These are phyloP conservation scores for Anarsia innoxiella DNA, from an alignment of 2,888 invertebrate species.

Conservation along the genomic window DNA sequence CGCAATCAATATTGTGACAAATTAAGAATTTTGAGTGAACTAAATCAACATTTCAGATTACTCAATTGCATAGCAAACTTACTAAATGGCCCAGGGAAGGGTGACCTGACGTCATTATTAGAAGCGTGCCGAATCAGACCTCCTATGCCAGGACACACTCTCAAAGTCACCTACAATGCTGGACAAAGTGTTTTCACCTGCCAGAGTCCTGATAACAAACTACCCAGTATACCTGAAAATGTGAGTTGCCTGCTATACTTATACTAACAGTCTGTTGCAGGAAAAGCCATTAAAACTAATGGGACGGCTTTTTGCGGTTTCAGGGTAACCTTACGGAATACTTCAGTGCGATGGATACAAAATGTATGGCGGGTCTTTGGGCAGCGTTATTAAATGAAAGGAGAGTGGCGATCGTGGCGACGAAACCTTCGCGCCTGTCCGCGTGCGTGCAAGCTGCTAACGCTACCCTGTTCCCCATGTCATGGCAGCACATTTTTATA, in stretches of 20 bases:
- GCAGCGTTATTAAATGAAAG: constrained; percentile 96
- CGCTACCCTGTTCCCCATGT: constrained; percentile 97
- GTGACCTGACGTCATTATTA: constrained; percentile 50
- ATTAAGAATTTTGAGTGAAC: too few relatives aligned
- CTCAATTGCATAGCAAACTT: constrained; percentile 88
- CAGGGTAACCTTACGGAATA: constrained; percentile 98
- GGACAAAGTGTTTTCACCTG: constrained; percentile 66
- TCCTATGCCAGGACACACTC: constrained; percentile 57
- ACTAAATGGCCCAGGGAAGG: constrained; percentile 68
- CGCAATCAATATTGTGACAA: too few relatives aligned
- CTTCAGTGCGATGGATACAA: constrained; percentile 96
- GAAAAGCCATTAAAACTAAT: too few relatives aligned
- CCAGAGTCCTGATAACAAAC: constrained; percentile 86
- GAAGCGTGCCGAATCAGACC: constrained; percentile 58
- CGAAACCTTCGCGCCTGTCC: constrained; percentile 90
- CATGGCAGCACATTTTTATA: constrained; percentile 99
- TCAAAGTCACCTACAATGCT: constrained; percentile 53
- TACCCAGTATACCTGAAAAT: constrained; percentile 97
- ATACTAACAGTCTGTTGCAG: too few relatives aligned
- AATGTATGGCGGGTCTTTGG: constrained; percentile 96
- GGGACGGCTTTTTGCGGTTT: too few relatives aligned
- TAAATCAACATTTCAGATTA: constrained; percentile 81
- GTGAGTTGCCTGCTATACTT: too few relatives aligned
- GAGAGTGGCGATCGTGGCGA: constrained; percentile 93
- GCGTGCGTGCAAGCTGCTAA: constrained; percentile 96